Conservation (phyloP, 2,797 vertebrate species). For the Liparis tanakae region DNA sequence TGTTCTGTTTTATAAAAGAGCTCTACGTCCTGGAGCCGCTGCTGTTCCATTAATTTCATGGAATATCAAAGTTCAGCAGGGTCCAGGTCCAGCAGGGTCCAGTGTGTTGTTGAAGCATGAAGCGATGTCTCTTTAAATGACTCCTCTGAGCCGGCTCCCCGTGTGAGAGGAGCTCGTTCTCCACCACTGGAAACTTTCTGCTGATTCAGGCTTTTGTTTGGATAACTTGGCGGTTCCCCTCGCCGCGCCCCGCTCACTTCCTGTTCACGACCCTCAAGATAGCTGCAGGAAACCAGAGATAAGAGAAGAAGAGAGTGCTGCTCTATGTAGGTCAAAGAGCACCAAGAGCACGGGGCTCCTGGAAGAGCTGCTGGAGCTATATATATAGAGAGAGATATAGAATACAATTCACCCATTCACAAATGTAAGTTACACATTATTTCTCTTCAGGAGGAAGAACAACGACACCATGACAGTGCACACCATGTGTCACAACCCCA, state of each 20-base stretch:
- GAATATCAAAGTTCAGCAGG: too few species aligned
- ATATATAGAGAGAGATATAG: too few species aligned
- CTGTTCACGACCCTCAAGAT: conserved; percentile 54
- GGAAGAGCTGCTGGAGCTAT: not conserved
- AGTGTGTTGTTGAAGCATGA: not conserved
- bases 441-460: conserved; percentile 84
- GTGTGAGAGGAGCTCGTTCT: not conserved
- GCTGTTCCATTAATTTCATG: too few species aligned
- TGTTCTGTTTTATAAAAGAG: too few species aligned
- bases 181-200: conserved; percentile 37
- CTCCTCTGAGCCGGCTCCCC: not conserved
- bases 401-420: too few species aligned
- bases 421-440: not conserved
- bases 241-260: conserved; percentile 55
- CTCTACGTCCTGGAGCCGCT: too few species aligned
- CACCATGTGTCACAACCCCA: conserved; percentile 88
- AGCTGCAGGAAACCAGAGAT: conserved; percentile 58
- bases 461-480: conserved; percentile 87
- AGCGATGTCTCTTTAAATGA: not conserved
- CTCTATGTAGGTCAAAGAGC: conserved; percentile 49
- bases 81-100: too few species aligned
- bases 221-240: conserved; percentile 38
- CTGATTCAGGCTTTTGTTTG: conserved; percentile 52
- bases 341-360: conserved; percentile 31
- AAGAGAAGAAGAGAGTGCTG: conserved; percentile 35